These are phyloP conservation scores for Dolichoris vasculosae DNA, from an alignment of 1,140 invertebrate genomes.

Conservation along the genomic window DNA sequence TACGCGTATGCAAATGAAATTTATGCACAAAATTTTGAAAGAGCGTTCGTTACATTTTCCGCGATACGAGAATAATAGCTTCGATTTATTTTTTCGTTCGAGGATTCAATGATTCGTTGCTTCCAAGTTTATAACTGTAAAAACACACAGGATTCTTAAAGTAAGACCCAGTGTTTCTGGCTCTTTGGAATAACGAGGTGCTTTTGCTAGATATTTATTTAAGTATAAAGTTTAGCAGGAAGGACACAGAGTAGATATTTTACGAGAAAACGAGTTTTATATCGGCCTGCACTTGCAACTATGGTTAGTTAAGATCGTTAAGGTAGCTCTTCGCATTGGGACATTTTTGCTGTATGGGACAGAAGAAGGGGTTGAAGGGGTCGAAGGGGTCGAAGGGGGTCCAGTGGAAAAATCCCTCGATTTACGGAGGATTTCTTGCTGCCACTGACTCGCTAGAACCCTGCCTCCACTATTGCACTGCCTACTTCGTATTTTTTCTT, in stretches of 20 bases:
- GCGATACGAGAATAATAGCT: neutral
- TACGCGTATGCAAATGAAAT: no score
- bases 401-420: slow-evolving; percentile 30
- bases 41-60: neutral
- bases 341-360: slow-evolving; percentile 8
- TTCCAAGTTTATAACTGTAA: neutral
- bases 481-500: neutral
- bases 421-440: slow-evolving; percentile 41
- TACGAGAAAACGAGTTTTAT: slow-evolving; percentile 58
- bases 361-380: neutral
- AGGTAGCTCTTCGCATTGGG: slow-evolving; percentile 11
- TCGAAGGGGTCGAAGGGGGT: neutral
- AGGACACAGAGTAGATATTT: slow-evolving; percentile 52
- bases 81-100: neutral
- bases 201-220: slow-evolving; percentile 60
- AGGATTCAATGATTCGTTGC: neutral
- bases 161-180: neutral
- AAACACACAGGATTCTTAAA: neutral
- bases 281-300: slow-evolving; percentile 10
- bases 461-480: neutral
- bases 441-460: no score
- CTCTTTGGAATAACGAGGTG: slow-evolving; percentile 52
- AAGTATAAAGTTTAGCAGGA: slow-evolving; percentile 50
- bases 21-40: no score
- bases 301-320: slow-evolving; percentile 45